Base-by-base conservation (phyloP, 30 jellyfish, hydroid and myxozoan genomes). In the Clytia hemisphaerica region DNA sequence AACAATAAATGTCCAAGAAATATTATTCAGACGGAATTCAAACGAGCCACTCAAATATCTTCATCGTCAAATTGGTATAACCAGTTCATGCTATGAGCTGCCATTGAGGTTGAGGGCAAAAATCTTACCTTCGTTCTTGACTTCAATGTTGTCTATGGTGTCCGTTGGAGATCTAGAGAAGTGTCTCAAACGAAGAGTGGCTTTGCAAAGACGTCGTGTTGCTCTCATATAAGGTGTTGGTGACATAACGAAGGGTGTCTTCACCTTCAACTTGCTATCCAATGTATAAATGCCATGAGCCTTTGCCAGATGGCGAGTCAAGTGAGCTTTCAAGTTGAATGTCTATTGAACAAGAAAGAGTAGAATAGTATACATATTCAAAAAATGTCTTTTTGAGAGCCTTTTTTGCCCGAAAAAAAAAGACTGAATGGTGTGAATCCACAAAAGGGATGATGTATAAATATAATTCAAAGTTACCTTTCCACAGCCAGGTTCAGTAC, bases 401-500 rank as follows among this genome's bases (percentile, higher is more conserved):
- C 49, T 32, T n/a, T 31, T 12, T 32, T 35, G 6, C 19, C 6
- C 70, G 10, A 36, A 7, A 12, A 15, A 30, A 5, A 4, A 63
- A 30, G 4, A n/a, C 9, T 6, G 16, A 15, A 18, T 12, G 6
- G 28, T 4, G 4, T 24, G 37, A n/a, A 63, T 30, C 6, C 24
- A 63, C 73, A 63, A 35, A 5, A 33, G 32, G 73, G 27, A n/a
- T n/a, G n/a, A n/a, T n/a, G n/a, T n/a, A n/a, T n/a, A n/a, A n/a
- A n/a, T 40, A 40, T 51, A 51, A 7, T 51, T 51, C 66, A 15
- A 51, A 15, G 10, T 30, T 73, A 89, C 98, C 98, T 82, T 89
- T 38, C 93, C 98, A 45, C 98, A 89, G n/a, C 98, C 98, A 26
- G 86, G 83, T 10, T 68, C 93, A n/a, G 66, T 75, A 73, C 98